Percentiles rank a stretch among this genome's conserved stretches.
Evolutionary conservation across 2,888 invertebrate genomes (phyloP).

Genomic region (Amphipyra tragopoginis): DNA sequence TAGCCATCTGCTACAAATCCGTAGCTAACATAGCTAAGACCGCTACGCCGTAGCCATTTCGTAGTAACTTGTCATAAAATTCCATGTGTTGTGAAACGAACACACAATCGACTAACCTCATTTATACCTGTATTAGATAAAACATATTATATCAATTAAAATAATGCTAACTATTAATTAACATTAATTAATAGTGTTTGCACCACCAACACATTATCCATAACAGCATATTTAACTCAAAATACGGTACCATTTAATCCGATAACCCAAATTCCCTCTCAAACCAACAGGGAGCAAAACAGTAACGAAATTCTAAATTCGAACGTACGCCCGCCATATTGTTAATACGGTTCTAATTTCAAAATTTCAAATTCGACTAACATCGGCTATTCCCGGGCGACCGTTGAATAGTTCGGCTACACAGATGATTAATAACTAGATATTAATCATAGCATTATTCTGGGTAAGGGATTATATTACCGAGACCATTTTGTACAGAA

Average conservation of each 20-base stretch:
- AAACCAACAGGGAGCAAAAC: slow-evolving; percentile 59
- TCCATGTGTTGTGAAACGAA: no score
- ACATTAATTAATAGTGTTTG: slow-evolving; percentile 27
- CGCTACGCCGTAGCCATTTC: no score
- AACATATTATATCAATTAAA: not conserved
- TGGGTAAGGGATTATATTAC: slow-evolving; percentile 50
- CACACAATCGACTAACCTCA: no score
- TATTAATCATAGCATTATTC: slow-evolving; percentile 83
- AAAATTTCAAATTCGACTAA: slow-evolving; percentile 78
- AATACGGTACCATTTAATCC: slow-evolving; percentile 44
- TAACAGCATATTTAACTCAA: slow-evolving; percentile 32
- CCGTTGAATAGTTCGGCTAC: slow-evolving; percentile 82
- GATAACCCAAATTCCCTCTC: slow-evolving; percentile 45
- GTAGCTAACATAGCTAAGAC: no score
- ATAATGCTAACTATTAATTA: not conserved
- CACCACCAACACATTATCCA: slow-evolving; percentile 5
- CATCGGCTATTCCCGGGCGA: slow-evolving; percentile 77
- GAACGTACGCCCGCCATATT: slow-evolving; percentile 72
- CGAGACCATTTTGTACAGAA: slow-evolving; percentile 36
- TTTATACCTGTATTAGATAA: no score
- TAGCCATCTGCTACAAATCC: no score
- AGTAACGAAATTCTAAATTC: slow-evolving; percentile 62
- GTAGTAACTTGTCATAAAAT: no score
- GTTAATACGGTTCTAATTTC: slow-evolving; percentile 80
- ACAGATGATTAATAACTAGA: slow-evolving; percentile 81